A percentile compares a stretch with the other conserved stretches of the same genome.
These are phyloP conservation scores for Gymnobelideus leadbeateri DNA, from an alignment of 2,113 vertebrate genomes.

Conservation along the genomic window DNA sequence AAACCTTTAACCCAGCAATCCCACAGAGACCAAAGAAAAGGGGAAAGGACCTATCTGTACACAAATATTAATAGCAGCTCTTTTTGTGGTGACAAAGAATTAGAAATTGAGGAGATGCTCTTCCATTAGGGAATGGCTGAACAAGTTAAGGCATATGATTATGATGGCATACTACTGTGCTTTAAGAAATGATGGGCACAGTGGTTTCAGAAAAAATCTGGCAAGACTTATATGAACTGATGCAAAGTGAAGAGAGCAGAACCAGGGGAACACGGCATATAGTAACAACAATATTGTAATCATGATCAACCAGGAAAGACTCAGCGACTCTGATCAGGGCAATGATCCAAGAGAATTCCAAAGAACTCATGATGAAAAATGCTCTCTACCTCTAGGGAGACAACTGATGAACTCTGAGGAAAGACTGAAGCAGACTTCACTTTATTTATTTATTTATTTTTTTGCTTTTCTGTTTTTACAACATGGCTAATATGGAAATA, in stretches of 20 bases:
- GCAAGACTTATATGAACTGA: not conserved
- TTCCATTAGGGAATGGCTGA: not conserved
- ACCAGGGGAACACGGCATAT: not conserved
- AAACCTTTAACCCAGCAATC: not conserved
- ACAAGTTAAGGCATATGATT: not conserved
- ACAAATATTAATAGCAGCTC: not conserved
- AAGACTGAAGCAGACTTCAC: not conserved
- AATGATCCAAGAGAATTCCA: not conserved
- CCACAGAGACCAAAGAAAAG: not conserved
- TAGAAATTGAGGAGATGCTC: not conserved
- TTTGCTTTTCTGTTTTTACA: not conserved
- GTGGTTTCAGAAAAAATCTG: not conserved
- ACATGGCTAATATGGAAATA: not conserved
- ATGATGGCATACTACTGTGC: not conserved
- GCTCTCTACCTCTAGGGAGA: not conserved
- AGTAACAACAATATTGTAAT: not conserved
- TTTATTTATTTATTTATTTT: not conserved
- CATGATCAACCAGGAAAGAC: not conserved
- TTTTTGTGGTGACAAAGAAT: not conserved
- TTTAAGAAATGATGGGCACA: not conserved
- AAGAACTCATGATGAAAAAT: not conserved
- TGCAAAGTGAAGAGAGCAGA: not conserved
- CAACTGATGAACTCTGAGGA: not conserved
- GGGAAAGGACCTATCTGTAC: not conserved
- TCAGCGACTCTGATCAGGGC: not conserved